Conservation (phyloP, 53 echinoderm and acorn worm genomes). For the Mesocentrotus franciscanus region DNA sequence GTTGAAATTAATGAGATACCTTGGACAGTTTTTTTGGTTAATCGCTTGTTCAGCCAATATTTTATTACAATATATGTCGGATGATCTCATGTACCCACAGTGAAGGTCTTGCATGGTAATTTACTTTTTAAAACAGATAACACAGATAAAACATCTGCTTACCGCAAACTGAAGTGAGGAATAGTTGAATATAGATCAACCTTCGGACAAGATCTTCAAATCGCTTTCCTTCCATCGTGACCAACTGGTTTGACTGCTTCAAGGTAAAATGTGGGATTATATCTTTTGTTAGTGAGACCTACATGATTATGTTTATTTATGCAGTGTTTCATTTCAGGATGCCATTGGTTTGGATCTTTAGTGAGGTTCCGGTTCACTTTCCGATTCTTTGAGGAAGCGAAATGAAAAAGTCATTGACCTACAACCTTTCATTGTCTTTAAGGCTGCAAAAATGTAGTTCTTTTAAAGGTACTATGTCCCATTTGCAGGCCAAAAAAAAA, state of each 20-base stretch:
- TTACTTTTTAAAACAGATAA: neutral
- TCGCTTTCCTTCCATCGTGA: neutral
- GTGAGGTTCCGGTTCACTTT: neutral
- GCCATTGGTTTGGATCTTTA: neutral
- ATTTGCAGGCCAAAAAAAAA: too few species aligned
- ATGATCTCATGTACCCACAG: too few species aligned
- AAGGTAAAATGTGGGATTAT: neutral
- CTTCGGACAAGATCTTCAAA: neutral
- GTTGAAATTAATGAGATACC: too few species aligned
- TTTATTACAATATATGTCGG: too few species aligned
- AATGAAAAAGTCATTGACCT: neutral
- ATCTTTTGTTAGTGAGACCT: neutral
- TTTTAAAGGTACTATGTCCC: too few species aligned
- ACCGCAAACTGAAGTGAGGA: neutral
- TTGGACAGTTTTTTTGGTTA: too few species aligned
- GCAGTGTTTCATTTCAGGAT: neutral
- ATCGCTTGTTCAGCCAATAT: too few species aligned
- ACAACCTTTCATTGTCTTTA: neutral
- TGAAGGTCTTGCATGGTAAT: neutral
- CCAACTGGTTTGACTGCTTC: neutral
- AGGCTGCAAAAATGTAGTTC: neutral
- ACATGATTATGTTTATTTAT: neutral
- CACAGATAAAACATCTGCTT: neutral
- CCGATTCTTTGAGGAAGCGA: neutral
- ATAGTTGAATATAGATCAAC: neutral